These are phyloP conservation scores for Drosophila prosaltans DNA, from an alignment of 1,140 invertebrate species.

Conservation along the genomic window DNA sequence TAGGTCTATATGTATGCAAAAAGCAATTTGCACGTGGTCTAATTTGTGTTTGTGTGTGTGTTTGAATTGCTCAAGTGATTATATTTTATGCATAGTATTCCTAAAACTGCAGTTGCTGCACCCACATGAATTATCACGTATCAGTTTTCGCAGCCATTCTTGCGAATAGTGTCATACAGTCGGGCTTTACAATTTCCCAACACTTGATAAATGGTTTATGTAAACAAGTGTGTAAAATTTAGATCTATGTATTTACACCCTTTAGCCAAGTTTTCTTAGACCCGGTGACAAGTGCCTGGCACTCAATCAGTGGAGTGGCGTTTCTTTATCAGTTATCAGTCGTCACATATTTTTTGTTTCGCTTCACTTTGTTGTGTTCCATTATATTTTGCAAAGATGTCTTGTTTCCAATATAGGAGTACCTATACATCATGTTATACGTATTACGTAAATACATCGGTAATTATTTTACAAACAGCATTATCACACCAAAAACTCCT, in stretches of 20 bases:
- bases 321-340: slow-evolving; percentile 5
- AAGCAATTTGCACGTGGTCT: slow-evolving; percentile 62
- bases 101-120: slow-evolving; percentile 27
- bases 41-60: slow-evolving; percentile 44
- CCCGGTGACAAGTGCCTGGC: slow-evolving; percentile 47
- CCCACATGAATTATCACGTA: slow-evolving; percentile 54
- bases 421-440: neutral
- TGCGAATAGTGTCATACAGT: slow-evolving; percentile 39
- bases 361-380: neutral
- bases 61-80: slow-evolving; percentile 31
- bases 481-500: too few species aligned
- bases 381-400: neutral
- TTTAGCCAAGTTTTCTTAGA: slow-evolving; percentile 17
- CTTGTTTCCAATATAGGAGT: neutral
- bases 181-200: slow-evolving; percentile 39
- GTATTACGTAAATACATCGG: too few species aligned
- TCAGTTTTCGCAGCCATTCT: slow-evolving; percentile 22
- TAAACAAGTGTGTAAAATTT: slow-evolving; percentile 49
- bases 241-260: slow-evolving; percentile 38
- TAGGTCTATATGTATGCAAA: slow-evolving; percentile 13
- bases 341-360: neutral
- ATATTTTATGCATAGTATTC: slow-evolving; percentile 23
- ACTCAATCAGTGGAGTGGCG: slow-evolving; percentile 52
- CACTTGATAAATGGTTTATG: slow-evolving; percentile 55
- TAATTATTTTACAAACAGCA: too few species aligned